Conservation (phyloP, 2,888 invertebrate genomes). For the Toxonevra muliebris region DNA sequence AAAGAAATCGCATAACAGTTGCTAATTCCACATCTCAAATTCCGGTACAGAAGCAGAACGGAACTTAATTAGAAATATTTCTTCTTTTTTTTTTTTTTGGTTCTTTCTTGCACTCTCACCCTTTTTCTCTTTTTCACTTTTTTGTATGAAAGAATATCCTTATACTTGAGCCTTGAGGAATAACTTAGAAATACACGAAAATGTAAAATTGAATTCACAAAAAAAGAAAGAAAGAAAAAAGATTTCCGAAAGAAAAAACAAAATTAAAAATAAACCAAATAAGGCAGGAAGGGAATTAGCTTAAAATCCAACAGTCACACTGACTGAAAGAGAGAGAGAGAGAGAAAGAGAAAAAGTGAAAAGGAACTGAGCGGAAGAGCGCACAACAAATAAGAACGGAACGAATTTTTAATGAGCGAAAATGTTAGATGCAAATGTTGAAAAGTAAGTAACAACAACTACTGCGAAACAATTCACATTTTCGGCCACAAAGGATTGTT, state of each 20-base stretch:
- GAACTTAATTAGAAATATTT: conserved; percentile 17
- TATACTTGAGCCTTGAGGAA: not conserved
- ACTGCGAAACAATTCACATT: not conserved
- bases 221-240: too few relatives aligned
- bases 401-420: too few relatives aligned
- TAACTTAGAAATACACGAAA: not conserved
- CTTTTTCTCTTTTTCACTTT: not conserved
- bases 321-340: too few relatives aligned
- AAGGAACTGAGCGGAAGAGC: too few relatives aligned
- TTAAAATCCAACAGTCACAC: too few relatives aligned
- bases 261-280: too few relatives aligned
- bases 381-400: too few relatives aligned
- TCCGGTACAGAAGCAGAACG: not conserved
- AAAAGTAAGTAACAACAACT: not conserved
- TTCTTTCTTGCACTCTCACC: conserved; percentile 3
- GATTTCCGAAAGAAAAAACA: too few relatives aligned
- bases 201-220: conserved; percentile 1
- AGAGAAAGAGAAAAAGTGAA: too few relatives aligned
- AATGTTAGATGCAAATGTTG: not conserved
- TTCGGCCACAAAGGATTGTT: not conserved
- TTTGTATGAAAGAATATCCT: not conserved
- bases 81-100: not conserved
- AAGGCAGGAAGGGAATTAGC: too few relatives aligned
- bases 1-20: too few relatives aligned
- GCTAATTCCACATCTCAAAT: too few relatives aligned